phyloP scores from a whole-genome alignment of 1,140 invertebrate species.

The Drosophila trapezifrons region DNA sequence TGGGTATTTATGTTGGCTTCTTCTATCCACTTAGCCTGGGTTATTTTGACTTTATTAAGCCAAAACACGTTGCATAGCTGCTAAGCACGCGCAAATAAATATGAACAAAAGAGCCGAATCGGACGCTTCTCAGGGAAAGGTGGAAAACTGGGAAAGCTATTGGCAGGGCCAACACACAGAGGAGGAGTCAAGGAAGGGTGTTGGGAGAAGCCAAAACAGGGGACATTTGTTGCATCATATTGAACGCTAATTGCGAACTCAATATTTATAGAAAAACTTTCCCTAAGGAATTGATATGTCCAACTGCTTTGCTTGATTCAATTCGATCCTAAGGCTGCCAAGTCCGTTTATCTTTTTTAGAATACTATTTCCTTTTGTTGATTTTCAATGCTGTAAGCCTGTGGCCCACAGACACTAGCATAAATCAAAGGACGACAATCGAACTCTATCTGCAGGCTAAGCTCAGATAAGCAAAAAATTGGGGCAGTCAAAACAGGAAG shows the following conservation, averaged over 20 bases:
- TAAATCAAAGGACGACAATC: constrained; percentile 16
- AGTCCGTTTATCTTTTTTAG: not conserved
- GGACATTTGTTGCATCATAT: not conserved
- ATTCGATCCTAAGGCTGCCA: not conserved
- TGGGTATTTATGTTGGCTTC: constrained; percentile 72
- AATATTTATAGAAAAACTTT: not conserved
- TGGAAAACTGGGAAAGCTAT: not conserved
- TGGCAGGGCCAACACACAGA: not conserved
- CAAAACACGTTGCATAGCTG: constrained; percentile 79
- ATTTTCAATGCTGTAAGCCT: not conserved
- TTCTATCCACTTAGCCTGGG: constrained; percentile 76
- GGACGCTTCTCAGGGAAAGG: constrained; percentile 1
- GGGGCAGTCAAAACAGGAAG: constrained; percentile 54
- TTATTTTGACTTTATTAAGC: constrained; percentile 82
- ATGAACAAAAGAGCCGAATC: constrained; percentile 52
- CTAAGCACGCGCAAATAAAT: constrained; percentile 76
- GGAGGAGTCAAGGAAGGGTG: not conserved
- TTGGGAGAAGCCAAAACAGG: not conserved
- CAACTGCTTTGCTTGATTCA: not conserved
- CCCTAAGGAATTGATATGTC: no score
- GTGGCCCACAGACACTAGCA: not conserved
- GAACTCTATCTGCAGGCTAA: constrained; percentile 27
- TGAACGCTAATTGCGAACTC: not conserved
- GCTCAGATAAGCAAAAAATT: constrained; percentile 41
- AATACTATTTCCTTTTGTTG: not conserved